Conservation (phyloP, 1,140 invertebrate genomes). For the Ceratosolen fusciceps region DNA sequence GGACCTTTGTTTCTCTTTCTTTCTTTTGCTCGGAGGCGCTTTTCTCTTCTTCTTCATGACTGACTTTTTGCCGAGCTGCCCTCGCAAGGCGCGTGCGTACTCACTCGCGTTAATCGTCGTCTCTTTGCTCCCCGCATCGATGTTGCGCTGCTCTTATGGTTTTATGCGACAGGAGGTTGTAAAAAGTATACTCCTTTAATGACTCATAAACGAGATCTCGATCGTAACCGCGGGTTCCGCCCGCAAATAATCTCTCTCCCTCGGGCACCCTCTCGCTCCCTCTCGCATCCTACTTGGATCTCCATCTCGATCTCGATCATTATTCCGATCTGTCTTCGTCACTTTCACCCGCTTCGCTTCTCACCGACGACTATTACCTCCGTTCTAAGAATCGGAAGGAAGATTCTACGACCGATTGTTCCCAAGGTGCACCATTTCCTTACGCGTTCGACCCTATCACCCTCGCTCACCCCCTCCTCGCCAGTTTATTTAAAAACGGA, state of each 20-base stretch:
- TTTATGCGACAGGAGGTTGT: not conserved
- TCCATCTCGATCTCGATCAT: too few relatives aligned
- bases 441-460: not conserved
- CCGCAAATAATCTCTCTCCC: not conserved
- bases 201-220: slow-evolving; percentile 58
- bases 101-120: too few relatives aligned
- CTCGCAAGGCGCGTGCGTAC: not conserved
- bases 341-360: not conserved
- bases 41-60: too few relatives aligned
- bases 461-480: too few relatives aligned
- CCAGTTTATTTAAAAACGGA: too few relatives aligned
- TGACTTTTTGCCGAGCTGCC: too few relatives aligned
- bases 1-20: not conserved
- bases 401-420: not conserved
- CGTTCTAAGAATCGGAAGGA: not conserved
- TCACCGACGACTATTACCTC: not conserved
- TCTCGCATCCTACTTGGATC: too few relatives aligned
- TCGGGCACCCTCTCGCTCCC: too few relatives aligned
- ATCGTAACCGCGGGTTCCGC: slow-evolving; percentile 23
- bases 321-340: not conserved
- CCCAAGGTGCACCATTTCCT: not conserved
- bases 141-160: not conserved
- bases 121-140: not conserved
- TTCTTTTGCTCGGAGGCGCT: not conserved
- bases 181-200: slow-evolving; percentile 52